Percentiles rank a stretch among this genome's conserved stretches.
Conservation (phyloP, 1,140 invertebrate species). For the Cotesia typhae region DNA sequence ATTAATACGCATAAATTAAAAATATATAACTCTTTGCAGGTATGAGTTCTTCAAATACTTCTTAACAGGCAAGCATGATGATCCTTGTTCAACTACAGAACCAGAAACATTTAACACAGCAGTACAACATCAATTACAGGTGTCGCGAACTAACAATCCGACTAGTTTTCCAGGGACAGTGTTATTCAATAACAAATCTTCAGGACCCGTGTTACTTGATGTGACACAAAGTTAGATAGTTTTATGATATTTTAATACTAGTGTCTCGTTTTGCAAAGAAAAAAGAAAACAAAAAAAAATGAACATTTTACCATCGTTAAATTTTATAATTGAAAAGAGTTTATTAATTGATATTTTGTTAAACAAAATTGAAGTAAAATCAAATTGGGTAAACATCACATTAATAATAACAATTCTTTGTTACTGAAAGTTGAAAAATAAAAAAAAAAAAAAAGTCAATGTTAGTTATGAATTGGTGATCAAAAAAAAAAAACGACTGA, state of each 20-base stretch:
- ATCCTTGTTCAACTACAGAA: slow-evolving; percentile 35
- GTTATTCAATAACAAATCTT: slow-evolving; percentile 59
- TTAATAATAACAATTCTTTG: slow-evolving; percentile 27
- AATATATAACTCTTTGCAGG: slow-evolving; percentile 41
- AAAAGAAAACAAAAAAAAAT: neutral
- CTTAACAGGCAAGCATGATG: slow-evolving; percentile 55
- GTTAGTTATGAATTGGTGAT: slow-evolving; percentile 16
- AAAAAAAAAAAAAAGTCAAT: neutral
- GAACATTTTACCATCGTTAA: too few species aligned
- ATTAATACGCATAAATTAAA: slow-evolving; percentile 1
- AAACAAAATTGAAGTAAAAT: slow-evolving; percentile 45
- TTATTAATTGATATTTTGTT: slow-evolving; percentile 53
- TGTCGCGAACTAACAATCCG: slow-evolving; percentile 43
- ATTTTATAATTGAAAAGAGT: slow-evolving; percentile 55
- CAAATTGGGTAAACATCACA: slow-evolving; percentile 34
- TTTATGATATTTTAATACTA: slow-evolving; percentile 8
- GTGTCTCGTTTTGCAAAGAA: slow-evolving; percentile 41
- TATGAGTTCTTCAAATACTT: slow-evolving; percentile 80
- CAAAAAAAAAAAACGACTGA: slow-evolving; percentile 23
- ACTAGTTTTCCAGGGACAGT: slow-evolving; percentile 59
- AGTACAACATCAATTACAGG: slow-evolving; percentile 39
- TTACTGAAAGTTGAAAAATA: slow-evolving; percentile 1
- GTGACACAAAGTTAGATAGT: slow-evolving; percentile 59
- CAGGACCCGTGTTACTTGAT: slow-evolving; percentile 57
- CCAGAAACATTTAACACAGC: slow-evolving; percentile 34